A percentile compares a stretch with the other conserved stretches of the same genome.
Evolutionary conservation across 92 coral and sea anemone genomes (phyloP).

Genomic region (Isaurus tuberculatus): DNA sequence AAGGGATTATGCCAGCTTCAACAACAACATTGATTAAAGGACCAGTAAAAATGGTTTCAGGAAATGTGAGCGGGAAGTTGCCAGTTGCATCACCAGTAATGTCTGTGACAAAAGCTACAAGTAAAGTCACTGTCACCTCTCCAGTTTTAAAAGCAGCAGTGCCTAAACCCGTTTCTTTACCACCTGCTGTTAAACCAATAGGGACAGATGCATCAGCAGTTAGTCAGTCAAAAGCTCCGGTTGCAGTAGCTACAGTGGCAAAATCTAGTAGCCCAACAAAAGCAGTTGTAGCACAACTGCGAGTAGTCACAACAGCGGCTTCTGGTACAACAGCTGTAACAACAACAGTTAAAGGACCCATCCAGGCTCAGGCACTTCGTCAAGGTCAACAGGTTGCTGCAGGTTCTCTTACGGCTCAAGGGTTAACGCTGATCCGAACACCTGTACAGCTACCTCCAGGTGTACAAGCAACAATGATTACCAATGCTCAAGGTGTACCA

Average conservation of each 20-base stretch:
- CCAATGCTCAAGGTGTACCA: slow-evolving; percentile 94
- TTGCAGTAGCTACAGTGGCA: slow-evolving; percentile 25
- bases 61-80: slow-evolving; percentile 9
- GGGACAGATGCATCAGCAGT: slow-evolving; percentile 32
- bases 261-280: slow-evolving; percentile 49
- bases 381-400: slow-evolving; percentile 70
- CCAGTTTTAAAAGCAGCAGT: slow-evolving; percentile 52
- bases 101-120: slow-evolving; percentile 36
- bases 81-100: slow-evolving; percentile 62
- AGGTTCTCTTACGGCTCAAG: slow-evolving; percentile 72
- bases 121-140: slow-evolving; percentile 44
- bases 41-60: slow-evolving; percentile 28
- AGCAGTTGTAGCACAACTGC: slow-evolving; percentile 43
- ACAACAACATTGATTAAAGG: slow-evolving; percentile 27
- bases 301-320: slow-evolving; percentile 52
- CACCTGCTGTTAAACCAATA: slow-evolving; percentile 26
- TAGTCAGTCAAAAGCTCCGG: slow-evolving; percentile 20
- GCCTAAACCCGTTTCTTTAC: slow-evolving; percentile 43
- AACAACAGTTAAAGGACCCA: slow-evolving; percentile 56
- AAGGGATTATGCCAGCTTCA: slow-evolving; percentile 36
- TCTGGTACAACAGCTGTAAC: slow-evolving; percentile 50
- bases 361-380: slow-evolving; percentile 71
- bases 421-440: slow-evolving; percentile 83
- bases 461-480: slow-evolving; percentile 94
- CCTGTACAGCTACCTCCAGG: slow-evolving; percentile 91